Percentiles rank a stretch among this genome's conserved stretches.
Conservation (phyloP, 2,113 vertebrate species). For the Amblyopsis rosae region DNA sequence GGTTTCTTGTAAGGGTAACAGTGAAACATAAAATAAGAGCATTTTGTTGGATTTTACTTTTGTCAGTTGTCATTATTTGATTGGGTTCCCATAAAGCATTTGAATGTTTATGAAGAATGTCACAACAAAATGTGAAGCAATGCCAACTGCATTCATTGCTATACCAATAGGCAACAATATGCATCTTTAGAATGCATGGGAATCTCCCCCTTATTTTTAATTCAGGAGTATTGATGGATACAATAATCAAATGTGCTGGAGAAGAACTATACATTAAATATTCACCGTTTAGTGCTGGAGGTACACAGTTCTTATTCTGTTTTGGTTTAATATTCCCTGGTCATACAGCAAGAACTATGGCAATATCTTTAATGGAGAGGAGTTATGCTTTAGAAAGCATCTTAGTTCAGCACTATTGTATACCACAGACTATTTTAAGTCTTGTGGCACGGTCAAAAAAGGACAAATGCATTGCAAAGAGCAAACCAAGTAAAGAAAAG, state of each 20-base stretch:
- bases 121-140: constrained; percentile 1
- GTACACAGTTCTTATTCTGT: constrained; percentile 17
- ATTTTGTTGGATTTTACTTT: constrained; percentile 12
- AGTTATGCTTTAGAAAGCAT: constrained; percentile 26
- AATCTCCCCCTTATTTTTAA: not conserved
- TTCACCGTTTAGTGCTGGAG: constrained; percentile 15
- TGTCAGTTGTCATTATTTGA: not conserved
- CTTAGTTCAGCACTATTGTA: constrained; percentile 45
- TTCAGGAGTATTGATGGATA: not conserved
- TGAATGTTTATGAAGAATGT: not conserved
- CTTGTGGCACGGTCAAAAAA: constrained; percentile 18
- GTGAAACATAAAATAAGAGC: constrained; percentile 5
- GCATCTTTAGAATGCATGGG: not conserved
- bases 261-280: constrained; percentile 33
- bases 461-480: constrained; percentile 7
- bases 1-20: constrained; percentile 3
- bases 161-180: not conserved
- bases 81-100: not conserved
- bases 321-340: constrained; percentile 15
- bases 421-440: constrained; percentile 14
- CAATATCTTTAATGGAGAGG: not conserved
- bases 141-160: constrained; percentile 19
- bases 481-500: constrained; percentile 11
- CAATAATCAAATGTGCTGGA: not conserved
- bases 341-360: constrained; percentile 25